phyloP scores from a whole-genome alignment of 2,888 invertebrate species.

The Heliconius ismenius region DNA sequence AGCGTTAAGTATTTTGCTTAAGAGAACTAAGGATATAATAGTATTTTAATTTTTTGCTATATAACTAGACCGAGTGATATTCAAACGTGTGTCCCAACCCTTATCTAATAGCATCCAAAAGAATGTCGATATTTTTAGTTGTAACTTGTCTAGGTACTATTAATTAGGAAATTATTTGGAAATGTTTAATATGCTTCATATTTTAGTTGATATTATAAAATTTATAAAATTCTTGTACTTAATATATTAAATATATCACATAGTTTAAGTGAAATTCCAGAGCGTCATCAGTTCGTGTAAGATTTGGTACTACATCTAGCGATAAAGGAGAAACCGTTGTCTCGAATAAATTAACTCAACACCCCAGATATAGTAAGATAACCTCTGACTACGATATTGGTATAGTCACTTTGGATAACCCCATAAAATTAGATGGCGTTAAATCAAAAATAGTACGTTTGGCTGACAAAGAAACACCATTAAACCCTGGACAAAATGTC shows the following conservation, averaged over 20 bases:
- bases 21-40: too few species aligned
- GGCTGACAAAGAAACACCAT: conserved; percentile 46
- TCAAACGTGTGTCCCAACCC: too few species aligned
- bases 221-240: too few species aligned
- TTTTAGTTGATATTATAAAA: too few species aligned
- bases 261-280: conserved; percentile 50
- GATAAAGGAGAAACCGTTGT: conserved; percentile 66
- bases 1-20: too few species aligned
- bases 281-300: conserved; percentile 52
- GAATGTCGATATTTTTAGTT: too few species aligned
- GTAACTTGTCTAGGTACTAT: too few species aligned
- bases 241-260: neutral
- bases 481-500: conserved; percentile 53
- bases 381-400: conserved; percentile 74
- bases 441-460: conserved; percentile 54
- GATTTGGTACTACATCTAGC: conserved; percentile 67
- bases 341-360: conserved; percentile 54
- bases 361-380: conserved; percentile 64
- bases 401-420: conserved; percentile 55
- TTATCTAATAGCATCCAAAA: too few species aligned
- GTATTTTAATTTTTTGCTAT: too few species aligned
- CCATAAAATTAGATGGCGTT: conserved; percentile 59
- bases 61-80: too few species aligned
- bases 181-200: too few species aligned
- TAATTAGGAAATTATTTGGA: too few species aligned